Evolutionary conservation across 1,140 invertebrate genomes (phyloP).

Genomic region (Diorhabda carinulata): DNA sequence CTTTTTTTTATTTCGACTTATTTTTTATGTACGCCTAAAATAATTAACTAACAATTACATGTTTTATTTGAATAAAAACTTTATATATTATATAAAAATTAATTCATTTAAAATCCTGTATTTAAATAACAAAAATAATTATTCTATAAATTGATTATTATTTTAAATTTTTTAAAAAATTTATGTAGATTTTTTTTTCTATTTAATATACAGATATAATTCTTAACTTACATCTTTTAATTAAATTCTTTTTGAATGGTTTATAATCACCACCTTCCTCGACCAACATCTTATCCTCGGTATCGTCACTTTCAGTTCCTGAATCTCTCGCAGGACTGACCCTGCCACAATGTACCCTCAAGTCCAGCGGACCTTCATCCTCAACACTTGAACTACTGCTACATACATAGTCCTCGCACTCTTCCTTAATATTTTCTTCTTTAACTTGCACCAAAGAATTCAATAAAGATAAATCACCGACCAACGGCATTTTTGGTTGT

Average conservation of each 20-base stretch:
- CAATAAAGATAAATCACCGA: slow-evolving; percentile 22
- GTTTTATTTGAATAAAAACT: too few relatives aligned
- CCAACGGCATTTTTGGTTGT: slow-evolving; percentile 29
- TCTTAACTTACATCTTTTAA: slow-evolving; percentile 79
- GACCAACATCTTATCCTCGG: slow-evolving; percentile 37
- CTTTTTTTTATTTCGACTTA: too few relatives aligned
- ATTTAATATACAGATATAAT: too few relatives aligned
- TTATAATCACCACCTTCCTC: slow-evolving; percentile 57
- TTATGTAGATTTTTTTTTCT: too few relatives aligned
- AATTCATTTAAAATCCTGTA: too few relatives aligned
- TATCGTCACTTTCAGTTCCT: slow-evolving; percentile 41
- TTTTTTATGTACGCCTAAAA: too few relatives aligned
- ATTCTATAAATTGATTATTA: too few relatives aligned
- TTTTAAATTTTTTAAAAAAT: too few relatives aligned
- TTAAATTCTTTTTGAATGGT: slow-evolving; percentile 83
- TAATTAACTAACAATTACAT: too few relatives aligned
- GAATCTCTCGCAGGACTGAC: slow-evolving; percentile 42
- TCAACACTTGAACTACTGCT: slow-evolving; percentile 26
- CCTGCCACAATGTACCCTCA: slow-evolving; percentile 52
- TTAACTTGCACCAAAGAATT: slow-evolving; percentile 10
- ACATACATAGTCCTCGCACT: slow-evolving; percentile 49
- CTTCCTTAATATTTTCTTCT: slow-evolving; percentile 36
- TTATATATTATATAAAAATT: too few relatives aligned
- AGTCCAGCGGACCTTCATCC: slow-evolving; percentile 53
- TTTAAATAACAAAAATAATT: too few relatives aligned